phyloP scores from a whole-genome alignment of 2,113 vertebrate genomes.

The Oreocharis arfaki region DNA sequence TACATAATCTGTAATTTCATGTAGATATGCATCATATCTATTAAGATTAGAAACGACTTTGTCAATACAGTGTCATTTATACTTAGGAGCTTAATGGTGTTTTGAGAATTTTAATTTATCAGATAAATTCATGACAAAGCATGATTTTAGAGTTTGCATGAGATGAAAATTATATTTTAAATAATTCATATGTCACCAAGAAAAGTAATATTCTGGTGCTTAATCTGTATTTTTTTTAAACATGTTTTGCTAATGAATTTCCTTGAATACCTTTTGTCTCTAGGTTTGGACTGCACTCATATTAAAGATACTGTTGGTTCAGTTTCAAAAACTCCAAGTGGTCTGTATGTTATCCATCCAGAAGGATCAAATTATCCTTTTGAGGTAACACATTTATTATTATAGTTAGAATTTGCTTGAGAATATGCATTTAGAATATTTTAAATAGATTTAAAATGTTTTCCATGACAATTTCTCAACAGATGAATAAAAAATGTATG shows the following conservation, averaged over 20 bases:
- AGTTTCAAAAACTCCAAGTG: conserved; percentile 89
- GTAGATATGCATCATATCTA: neutral
- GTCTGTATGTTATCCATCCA: conserved; percentile 89
- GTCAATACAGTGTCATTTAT: neutral
- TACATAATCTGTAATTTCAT: neutral
- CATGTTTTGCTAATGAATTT: neutral
- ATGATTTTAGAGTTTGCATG: neutral
- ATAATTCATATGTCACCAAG: neutral
- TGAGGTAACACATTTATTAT: conserved; percentile 77
- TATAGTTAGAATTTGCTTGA: neutral
- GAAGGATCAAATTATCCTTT: conserved; percentile 86
- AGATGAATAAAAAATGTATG: neutral
- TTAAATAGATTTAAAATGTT: neutral
- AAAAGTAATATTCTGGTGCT: neutral
- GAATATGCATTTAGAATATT: neutral
- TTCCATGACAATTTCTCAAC: neutral
- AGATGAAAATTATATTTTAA: neutral
- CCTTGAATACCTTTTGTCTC: conserved; percentile 5
- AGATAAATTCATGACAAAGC: neutral
- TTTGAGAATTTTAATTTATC: neutral
- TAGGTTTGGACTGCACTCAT: conserved; percentile 88
- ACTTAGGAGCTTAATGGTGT: neutral
- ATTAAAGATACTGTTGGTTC: conserved; percentile 84
- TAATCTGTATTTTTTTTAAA: neutral
- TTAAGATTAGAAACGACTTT: neutral